Base-by-base conservation (phyloP, 1,140 invertebrate species). In the Cyclina sinensis region DNA sequence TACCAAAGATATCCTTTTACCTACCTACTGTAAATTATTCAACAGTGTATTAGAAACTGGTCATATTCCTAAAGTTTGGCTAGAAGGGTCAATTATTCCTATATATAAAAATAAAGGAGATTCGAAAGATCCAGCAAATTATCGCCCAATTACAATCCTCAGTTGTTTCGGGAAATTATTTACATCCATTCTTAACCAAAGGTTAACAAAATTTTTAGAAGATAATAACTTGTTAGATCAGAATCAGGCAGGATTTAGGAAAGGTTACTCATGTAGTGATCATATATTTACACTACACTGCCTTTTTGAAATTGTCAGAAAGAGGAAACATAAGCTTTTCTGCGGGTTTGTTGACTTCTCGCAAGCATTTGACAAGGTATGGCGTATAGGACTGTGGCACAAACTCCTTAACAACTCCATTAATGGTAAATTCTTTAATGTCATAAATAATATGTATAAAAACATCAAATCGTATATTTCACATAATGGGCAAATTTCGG, bases 251-350 rank as follows among this genome's bases (percentile, higher is more conserved):
- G 43, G 43, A 9, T 46, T 46, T n/a, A n/a, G n/a, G n/a, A n/a
- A n/a, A n/a, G n/a, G n/a, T n/a, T n/a, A n/a, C n/a, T n/a, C n/a
- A n/a, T 46, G 43, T 16, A 16, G 9, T 7, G 59, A 68, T 30
- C 80, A 83, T 46, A 83, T 83, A 43, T 83, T 68, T 32, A 83
- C 80, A n/a, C 24, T 46, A 1, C 18, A 83, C 68, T 37, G 37
- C 12, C 54, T 83, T 24, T 43, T 83, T 46, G 59, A 83, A 46
- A 39, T 65, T 32, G 3, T 83, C 18, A 83, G 27, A 82, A 65
- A 65, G 24, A 30, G 21, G 9, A 83, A 83, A 68, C 57, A 48
- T 57, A 88, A 57, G 68, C 43, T n/a, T n/a, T n/a, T n/a, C n/a
- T n/a, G n/a, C n/a, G n/a, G n/a, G n/a, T n/a, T n/a, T n/a, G n/a